These are phyloP conservation scores for Microcebus jonahi DNA, from an alignment of 2,113 vertebrate genomes.

Conservation along the genomic window DNA sequence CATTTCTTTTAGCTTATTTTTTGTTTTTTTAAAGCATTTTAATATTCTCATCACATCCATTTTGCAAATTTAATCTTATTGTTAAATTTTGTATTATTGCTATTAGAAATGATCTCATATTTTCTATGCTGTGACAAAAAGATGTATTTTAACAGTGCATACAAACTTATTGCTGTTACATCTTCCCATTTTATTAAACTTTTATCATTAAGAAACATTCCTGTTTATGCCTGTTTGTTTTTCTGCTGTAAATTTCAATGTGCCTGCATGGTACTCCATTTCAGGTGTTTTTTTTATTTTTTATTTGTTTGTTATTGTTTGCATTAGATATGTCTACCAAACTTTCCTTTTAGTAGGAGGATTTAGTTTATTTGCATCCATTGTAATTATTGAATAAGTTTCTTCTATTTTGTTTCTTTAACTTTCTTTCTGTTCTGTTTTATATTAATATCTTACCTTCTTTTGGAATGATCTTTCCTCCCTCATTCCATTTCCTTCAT, in stretches of 20 bases:
- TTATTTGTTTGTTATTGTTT: too few species aligned
- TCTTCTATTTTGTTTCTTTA: background rate
- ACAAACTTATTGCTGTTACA: accelerated
- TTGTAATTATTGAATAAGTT: background rate
- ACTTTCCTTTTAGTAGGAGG: background rate
- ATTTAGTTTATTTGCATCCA: accelerated
- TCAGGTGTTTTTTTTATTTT: too few species aligned
- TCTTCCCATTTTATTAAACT: background rate
- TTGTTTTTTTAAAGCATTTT: background rate
- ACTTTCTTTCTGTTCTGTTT: too few species aligned
- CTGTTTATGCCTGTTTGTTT: background rate
- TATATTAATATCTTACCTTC: background rate
- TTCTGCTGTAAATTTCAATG: background rate
- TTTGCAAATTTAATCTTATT: background rate
- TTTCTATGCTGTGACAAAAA: background rate
- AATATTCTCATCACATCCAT: background rate
- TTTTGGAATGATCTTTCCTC: background rate
- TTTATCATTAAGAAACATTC: background rate
- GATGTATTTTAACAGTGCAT: background rate
- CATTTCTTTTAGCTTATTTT: background rate
- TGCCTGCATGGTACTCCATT: background rate
- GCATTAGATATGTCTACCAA: background rate
- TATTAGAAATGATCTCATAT: background rate
- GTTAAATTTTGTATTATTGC: background rate
- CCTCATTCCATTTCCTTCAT: background rate